A percentile compares a stretch with the other conserved stretches of the same genome.
phyloP scores from a whole-genome alignment of 1,140 invertebrate genomes.

The Heliothis subflexa region DNA sequence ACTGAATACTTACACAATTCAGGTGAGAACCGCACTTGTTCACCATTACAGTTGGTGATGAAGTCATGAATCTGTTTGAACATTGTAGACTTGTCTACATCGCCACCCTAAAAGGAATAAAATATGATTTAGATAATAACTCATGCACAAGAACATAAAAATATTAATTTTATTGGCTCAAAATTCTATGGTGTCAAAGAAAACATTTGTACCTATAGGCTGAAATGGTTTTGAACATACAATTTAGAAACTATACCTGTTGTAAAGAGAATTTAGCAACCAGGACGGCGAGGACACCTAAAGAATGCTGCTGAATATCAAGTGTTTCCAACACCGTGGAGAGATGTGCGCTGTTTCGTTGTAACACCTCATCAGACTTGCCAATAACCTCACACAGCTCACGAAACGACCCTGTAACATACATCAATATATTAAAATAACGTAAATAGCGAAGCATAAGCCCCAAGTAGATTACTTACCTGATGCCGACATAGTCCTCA shows the following conservation, averaged over 20 bases:
- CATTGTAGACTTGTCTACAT: slow-evolving; percentile 85
- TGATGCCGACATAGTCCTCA: slow-evolving; percentile 77
- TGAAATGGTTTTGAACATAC: too few relatives aligned
- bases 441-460: slow-evolving; percentile 18
- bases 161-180: too few relatives aligned
- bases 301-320: slow-evolving; percentile 95
- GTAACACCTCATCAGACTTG: slow-evolving; percentile 93
- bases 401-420: slow-evolving; percentile 91
- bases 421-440: slow-evolving; percentile 26
- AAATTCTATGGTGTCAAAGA: too few relatives aligned
- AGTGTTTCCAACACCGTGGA: slow-evolving; percentile 96
- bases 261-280: slow-evolving; percentile 90
- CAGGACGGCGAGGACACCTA: slow-evolving; percentile 95
- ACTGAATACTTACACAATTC: slow-evolving; percentile 94
- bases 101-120: slow-evolving; percentile 67
- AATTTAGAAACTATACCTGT: slow-evolving; percentile 61
- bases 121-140: background rate
- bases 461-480: slow-evolving; percentile 57
- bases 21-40: slow-evolving; percentile 94
- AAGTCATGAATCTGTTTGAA: slow-evolving; percentile 93
- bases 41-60: slow-evolving; percentile 93
- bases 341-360: slow-evolving; percentile 93
- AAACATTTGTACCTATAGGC: too few relatives aligned
- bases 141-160: background rate
- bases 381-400: slow-evolving; percentile 93